A percentile compares a stretch with the other conserved stretches of the same genome.
Conservation (phyloP, 2,888 invertebrate genomes). For the Athalia cordata region DNA sequence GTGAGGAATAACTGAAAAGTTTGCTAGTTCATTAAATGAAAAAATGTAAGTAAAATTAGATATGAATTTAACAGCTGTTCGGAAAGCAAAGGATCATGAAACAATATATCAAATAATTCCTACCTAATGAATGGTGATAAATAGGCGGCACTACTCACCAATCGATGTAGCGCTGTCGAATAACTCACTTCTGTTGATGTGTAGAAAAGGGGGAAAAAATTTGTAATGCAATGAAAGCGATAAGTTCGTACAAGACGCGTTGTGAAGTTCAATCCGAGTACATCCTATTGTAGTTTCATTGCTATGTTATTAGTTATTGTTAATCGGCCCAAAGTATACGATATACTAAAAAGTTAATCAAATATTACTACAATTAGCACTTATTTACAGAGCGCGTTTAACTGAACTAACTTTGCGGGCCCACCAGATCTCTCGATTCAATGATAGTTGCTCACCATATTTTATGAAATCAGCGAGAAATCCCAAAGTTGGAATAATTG, state of each 20-base stretch:
- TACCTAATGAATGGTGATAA: too few relatives aligned
- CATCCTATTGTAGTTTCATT: background rate
- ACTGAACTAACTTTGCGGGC: background rate
- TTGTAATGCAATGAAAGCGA: too few relatives aligned
- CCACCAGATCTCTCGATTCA: background rate
- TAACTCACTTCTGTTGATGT: too few relatives aligned
- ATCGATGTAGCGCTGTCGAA: too few relatives aligned
- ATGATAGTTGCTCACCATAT: background rate
- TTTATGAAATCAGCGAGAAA: background rate
- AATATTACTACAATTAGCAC: background rate
- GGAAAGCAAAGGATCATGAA: too few relatives aligned
- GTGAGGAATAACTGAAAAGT: background rate
- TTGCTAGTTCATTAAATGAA: too few relatives aligned
- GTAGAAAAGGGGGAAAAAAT: too few relatives aligned
- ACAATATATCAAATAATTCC: too few relatives aligned
- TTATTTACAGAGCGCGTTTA: slow-evolving; percentile 3
- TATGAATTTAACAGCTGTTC: too few relatives aligned
- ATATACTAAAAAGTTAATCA: background rate
- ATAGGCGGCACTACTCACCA: too few relatives aligned
- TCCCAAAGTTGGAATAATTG: background rate
- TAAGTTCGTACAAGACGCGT: background rate
- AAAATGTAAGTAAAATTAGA: too few relatives aligned
- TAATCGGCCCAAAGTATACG: background rate
- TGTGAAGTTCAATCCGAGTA: background rate
- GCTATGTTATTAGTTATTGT: background rate